Evolutionary conservation across 2,113 vertebrate species (phyloP).

Genomic region (Perognathus longimembris): DNA sequence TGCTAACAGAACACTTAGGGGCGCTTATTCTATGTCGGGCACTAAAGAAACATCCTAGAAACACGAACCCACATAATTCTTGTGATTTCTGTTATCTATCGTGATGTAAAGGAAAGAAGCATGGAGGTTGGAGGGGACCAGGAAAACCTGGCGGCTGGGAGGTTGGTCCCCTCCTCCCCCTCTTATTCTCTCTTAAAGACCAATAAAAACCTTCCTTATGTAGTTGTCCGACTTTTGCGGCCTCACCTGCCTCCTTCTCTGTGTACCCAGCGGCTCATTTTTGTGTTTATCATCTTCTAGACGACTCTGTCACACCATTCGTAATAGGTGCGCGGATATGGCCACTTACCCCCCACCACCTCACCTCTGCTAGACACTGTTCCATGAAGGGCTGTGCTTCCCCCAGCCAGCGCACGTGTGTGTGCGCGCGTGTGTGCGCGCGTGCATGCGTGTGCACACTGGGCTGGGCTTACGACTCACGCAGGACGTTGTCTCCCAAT

Average conservation of each 20-base stretch:
- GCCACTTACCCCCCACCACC: no score
- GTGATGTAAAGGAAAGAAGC: not conserved
- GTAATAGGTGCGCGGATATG: no score
- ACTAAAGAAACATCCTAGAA: constrained; percentile 17
- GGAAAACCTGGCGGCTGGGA: not conserved
- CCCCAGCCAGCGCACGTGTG: no score
- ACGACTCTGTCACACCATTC: no score
- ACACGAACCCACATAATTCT: constrained; percentile 14
- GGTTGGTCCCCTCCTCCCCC: not conserved
- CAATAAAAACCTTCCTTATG: not conserved
- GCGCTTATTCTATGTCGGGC: not conserved
- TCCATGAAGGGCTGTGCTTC: no score
- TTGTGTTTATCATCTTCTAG: not conserved
- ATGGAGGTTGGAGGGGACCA: not conserved
- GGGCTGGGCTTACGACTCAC: not conserved
- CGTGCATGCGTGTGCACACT: no score
- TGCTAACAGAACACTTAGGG: not conserved
- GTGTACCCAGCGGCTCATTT: not conserved
- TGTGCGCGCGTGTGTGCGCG: no score
- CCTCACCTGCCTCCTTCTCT: not conserved
- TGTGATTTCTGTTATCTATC: not conserved
- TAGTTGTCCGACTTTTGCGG: not conserved
- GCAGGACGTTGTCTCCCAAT: not conserved
- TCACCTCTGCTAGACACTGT: not conserved
- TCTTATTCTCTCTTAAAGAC: not conserved